Evolutionary conservation across 2,113 vertebrate genomes (phyloP), one percentile per base, ranked within the genome.

Genomic region (Oxyruncus cristatus): DNA sequence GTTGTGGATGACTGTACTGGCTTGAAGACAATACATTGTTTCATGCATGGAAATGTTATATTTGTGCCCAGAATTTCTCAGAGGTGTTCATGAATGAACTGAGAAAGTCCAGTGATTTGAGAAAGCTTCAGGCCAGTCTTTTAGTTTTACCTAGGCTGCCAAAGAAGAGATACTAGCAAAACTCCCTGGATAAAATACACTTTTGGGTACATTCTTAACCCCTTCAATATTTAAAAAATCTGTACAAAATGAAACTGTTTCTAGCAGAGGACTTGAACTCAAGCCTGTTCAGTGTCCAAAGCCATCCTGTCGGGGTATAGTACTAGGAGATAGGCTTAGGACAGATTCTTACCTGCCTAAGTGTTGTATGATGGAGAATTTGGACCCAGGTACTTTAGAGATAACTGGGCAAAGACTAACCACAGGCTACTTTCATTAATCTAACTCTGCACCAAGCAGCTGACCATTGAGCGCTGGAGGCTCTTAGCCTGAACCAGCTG

Each of bases 31-130:
- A 59, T 52, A 44, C 5, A 41, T 47, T 68, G 17, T 76, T 92
- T 79, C 67, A 33, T 49, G 49, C n/a, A 73, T 83, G 59, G 46
- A 92, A 92, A 83, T 80, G 20, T 53, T 95, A 8, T 46, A n/a
- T 83, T 88, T 94, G 52, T 89, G 41, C 41, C 53, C 50, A 88
- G 46, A 85, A 83, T 92, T 88, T 93, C 79, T 90, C 58, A 79
- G 82, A 90, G 24, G 13, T 85, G 21, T 12, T 93, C 21, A 49
- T 53, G 32, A 94, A 83, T 53, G 32, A 85, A 30, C 26, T 55
- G 61, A 93, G 27, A 52, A 82, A 75, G 18, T 76, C 32, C 33
- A 88, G 15, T 26, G 44, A 52, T 21, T 12, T 78, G 14, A 50
- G 52, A 89, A 81, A 93, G 24, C 47, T 85, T 68, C 73, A 88